Evolutionary conservation across 2,113 vertebrate species (phyloP), one percentile per base, ranked within the genome.

Genomic region (Stictonetta naevosa): DNA sequence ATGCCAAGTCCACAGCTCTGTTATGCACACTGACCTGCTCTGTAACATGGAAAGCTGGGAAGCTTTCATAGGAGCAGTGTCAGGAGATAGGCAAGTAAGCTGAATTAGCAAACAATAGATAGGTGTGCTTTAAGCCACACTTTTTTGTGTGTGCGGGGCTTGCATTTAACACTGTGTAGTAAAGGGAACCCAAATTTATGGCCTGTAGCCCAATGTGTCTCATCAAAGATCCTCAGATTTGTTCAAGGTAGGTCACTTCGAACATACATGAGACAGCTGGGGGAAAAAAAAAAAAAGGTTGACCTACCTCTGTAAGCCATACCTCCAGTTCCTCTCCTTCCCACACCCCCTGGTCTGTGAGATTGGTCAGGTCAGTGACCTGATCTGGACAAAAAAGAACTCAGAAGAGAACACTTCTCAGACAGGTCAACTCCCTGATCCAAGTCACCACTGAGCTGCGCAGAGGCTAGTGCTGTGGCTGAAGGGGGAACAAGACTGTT

Each of bases 301-400:
- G 48, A 63, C 33, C 25, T 55, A 36, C 16, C 8, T 60, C 72
- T 58, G 8, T 63, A 63, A 21, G 50, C 13, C 4, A 7, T 16
- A 34, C 4, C 15, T 55, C 28, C 10, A 72, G 10, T 8, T 63
- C 36, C 36, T 16, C 8, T 25, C 22, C 31, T 12, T 7, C 3
- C 5, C 9, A 16, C 4, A 53, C 1, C 3, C 31, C 19, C 7
- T 3, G 3, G 9, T 29, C 34, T 60, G 13, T 2, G 5, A 15
- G 9, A 59, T 94, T 48, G 33, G 53, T 10, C 63, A 77, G 21
- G 55, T 55, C 60, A 29, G 26, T 77, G 79, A 26, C 28, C 5
- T n/a, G 64, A 40, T 25, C 38, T 75, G 29, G 4, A 0, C 69
- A 17, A 69, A 8, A 7, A 55, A 33, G 7, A 68, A 42, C 12